phyloP scores from a whole-genome alignment of 2,797 vertebrate genomes.

The Chrysocyon brachyurus region DNA sequence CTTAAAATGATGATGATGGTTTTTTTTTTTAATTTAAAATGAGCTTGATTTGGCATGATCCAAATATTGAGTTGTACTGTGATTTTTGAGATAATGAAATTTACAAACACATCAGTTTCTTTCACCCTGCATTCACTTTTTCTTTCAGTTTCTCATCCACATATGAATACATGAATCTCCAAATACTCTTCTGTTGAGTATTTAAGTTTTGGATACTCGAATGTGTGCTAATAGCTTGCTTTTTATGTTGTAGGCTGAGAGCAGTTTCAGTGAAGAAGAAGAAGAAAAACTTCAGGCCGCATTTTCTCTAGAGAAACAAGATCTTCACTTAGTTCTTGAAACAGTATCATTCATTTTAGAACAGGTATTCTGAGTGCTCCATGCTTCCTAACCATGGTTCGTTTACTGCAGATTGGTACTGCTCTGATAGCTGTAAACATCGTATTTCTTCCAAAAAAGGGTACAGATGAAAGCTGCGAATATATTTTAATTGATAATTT shows the following conservation, averaged over 20 bases:
- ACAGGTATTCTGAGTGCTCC: slow-evolving; percentile 90
- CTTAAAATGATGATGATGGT: neutral
- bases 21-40: neutral
- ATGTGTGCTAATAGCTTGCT: slow-evolving; percentile 3
- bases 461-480: neutral
- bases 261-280: slow-evolving; percentile 97
- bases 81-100: slow-evolving; percentile 24
- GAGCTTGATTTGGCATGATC: neutral
- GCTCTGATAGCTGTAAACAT: neutral
- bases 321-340: slow-evolving; percentile 95
- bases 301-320: slow-evolving; percentile 94
- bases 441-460: neutral
- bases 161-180: neutral
- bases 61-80: neutral
- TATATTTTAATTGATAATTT: slow-evolving; percentile 56
- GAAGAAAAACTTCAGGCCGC: slow-evolving; percentile 96
- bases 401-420: slow-evolving; percentile 8
- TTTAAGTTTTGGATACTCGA: neutral
- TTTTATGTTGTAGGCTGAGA: slow-evolving; percentile 91
- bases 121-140: neutral
- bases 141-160: slow-evolving; percentile 9
- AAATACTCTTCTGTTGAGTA: neutral
- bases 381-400: neutral
- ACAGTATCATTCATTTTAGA: slow-evolving; percentile 96
- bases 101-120: neutral